phyloP scores from a whole-genome alignment of 2,888 invertebrate species.

The Zygaena filipendulae region DNA sequence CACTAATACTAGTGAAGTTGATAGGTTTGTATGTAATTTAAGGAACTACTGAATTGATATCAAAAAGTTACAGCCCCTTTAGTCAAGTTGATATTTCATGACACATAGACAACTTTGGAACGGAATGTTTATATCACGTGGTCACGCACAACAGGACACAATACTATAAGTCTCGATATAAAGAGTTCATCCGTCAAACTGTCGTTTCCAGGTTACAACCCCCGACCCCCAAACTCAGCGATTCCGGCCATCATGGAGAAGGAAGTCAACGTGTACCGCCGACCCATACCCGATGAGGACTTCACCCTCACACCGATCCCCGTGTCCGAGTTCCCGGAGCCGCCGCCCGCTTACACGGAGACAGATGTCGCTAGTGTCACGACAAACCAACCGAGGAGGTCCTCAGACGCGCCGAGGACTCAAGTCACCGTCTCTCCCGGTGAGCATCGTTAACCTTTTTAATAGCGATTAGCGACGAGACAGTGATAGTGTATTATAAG shows the following conservation, averaged over 20 bases:
- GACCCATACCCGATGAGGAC: slow-evolving; percentile 21
- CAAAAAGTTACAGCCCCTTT: no score
- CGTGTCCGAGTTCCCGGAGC: slow-evolving; percentile 33
- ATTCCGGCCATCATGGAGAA: slow-evolving; percentile 24
- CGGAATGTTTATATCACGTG: no score
- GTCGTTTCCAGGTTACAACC: slow-evolving; percentile 14
- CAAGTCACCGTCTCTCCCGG: slow-evolving; percentile 33
- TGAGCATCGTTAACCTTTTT: no score
- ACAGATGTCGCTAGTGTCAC: slow-evolving; percentile 14
- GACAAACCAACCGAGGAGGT: slow-evolving; percentile 5
- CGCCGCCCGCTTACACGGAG: slow-evolving; percentile 46
- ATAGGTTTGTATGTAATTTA: no score
- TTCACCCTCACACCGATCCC: slow-evolving; percentile 29
- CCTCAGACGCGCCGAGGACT: slow-evolving; percentile 25
- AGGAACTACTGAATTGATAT: no score
- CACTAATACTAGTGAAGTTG: no score
- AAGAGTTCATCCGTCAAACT: slow-evolving; percentile 16
- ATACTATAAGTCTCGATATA: slow-evolving; percentile 16
- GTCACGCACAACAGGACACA: slow-evolving; percentile 16
- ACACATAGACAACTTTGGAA: no score
- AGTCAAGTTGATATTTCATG: no score
- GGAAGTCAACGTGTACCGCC: slow-evolving; percentile 28
- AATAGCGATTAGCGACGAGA: no score
- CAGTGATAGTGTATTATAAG: no score
- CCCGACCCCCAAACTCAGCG: slow-evolving; percentile 6